phyloP scores from a whole-genome alignment of 2,888 invertebrate species.

The Eristalinus sepulchralis region DNA sequence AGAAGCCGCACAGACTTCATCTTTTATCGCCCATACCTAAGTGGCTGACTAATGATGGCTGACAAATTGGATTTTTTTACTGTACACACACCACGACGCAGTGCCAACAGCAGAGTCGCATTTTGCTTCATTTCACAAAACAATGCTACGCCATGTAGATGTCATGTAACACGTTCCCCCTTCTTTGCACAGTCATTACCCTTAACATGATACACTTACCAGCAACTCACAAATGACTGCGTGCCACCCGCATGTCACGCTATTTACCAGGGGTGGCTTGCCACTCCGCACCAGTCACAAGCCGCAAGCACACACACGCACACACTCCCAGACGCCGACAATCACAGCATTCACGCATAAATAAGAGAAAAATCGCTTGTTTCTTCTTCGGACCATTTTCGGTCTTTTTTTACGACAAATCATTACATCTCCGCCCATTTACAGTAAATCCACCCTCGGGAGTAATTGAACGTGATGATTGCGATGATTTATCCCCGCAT shows the following conservation, averaged over 20 bases:
- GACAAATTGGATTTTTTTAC: constrained; percentile 50
- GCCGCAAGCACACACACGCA: constrained; percentile 6
- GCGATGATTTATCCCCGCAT: constrained; percentile 69
- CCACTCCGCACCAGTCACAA: constrained; percentile 17
- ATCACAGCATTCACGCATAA: constrained; percentile 2
- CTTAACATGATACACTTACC: constrained; percentile 58
- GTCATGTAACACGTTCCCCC: constrained; percentile 23
- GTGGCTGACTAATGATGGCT: constrained; percentile 30
- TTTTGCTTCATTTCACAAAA: background rate
- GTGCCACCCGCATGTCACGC: constrained; percentile 52
- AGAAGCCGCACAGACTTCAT: background rate
- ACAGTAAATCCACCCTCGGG: constrained; percentile 70
- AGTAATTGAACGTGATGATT: constrained; percentile 72
- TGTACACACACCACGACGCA: background rate
- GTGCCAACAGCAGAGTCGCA: background rate
- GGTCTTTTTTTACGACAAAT: constrained; percentile 60
- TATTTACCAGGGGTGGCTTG: constrained; percentile 30
- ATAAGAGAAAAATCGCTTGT: constrained; percentile 1
- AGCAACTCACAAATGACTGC: constrained; percentile 34
- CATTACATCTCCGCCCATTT: constrained; percentile 70
- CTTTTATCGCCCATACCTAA: constrained; percentile 4
- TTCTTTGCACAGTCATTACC: constrained; percentile 35
- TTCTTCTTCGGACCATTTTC: constrained; percentile 28
- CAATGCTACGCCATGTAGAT: constrained; percentile 10
- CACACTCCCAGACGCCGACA: background rate